phyloP scores from a whole-genome alignment of 2,113 vertebrate genomes.

The Leptocoma aspasia region DNA sequence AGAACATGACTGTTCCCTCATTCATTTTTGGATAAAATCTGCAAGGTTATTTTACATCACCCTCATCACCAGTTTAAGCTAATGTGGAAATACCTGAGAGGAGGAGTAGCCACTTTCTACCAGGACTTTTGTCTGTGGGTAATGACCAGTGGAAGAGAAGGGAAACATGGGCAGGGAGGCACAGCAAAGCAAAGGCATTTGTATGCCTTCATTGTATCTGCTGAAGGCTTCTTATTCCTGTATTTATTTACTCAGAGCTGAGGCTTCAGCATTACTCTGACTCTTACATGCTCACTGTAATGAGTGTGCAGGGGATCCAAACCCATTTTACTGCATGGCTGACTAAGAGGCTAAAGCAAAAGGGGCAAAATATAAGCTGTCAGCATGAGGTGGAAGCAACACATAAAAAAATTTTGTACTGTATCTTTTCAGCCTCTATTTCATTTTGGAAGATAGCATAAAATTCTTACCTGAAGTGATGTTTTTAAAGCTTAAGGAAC shows the following conservation, averaged over 20 bases:
- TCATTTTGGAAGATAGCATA: not conserved
- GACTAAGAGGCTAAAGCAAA: not conserved
- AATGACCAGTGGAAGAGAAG: not conserved
- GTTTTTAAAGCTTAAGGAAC: not conserved
- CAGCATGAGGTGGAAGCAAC: not conserved
- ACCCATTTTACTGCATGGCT: not conserved
- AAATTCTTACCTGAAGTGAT: not conserved
- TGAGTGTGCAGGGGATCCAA: not conserved
- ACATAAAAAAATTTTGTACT: accelerated
- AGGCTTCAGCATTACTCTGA: not conserved
- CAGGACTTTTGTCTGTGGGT: not conserved
- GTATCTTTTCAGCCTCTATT: not conserved
- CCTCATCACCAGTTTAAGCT: not conserved
- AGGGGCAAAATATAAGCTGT: not conserved
- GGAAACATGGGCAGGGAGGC: not conserved
- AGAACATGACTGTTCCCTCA: not conserved
- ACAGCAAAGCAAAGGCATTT: not conserved
- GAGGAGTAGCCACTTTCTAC: not conserved
- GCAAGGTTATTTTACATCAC: not conserved
- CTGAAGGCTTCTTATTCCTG: not conserved
- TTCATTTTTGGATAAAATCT: not conserved
- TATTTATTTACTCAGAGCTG: not conserved
- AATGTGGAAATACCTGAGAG: not conserved
- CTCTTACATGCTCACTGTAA: not conserved
- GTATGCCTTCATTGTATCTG: not conserved